Conservation (phyloP, 2,113 vertebrate genomes). For the Entomyzon cyanotis region DNA sequence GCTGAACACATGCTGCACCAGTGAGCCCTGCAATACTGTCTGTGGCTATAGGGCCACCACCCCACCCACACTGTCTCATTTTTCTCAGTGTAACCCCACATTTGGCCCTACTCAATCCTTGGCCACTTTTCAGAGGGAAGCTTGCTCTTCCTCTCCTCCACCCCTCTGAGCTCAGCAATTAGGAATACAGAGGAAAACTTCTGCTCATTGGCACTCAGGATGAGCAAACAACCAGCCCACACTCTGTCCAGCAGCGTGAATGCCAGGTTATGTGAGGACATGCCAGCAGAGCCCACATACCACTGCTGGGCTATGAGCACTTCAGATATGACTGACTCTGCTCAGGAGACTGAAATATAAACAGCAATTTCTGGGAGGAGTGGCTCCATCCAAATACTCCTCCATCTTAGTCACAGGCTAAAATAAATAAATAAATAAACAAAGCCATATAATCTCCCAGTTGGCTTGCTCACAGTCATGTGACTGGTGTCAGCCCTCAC, state of each 20-base stretch:
- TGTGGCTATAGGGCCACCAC: not conserved
- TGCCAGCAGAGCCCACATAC: not conserved
- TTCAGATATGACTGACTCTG: not conserved
- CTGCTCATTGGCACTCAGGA: rapidly evolving
- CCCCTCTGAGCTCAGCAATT: constrained; percentile 8
- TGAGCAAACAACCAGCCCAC: constrained; percentile 28
- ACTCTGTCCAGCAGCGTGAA: not conserved
- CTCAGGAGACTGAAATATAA: constrained; percentile 42
- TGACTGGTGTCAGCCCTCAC: not conserved
- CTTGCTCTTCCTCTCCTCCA: not conserved
- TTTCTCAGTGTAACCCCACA: not conserved
- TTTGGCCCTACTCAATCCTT: not conserved
- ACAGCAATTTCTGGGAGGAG: constrained; percentile 42
- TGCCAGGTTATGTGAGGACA: constrained; percentile 13
- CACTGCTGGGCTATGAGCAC: not conserved
- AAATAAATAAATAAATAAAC: constrained; percentile 53
- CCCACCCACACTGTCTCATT: not conserved
- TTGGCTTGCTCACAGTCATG: not conserved
- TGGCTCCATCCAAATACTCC: constrained; percentile 25
- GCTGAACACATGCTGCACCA: not conserved
- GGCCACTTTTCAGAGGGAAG: not conserved
- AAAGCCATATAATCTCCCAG: not conserved
- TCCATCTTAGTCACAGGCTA: constrained; percentile 38
- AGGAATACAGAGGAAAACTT: not conserved
- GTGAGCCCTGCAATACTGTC: not conserved